phyloP scores from a whole-genome alignment of 2,797 vertebrate genomes.

The Apogon talboti region DNA sequence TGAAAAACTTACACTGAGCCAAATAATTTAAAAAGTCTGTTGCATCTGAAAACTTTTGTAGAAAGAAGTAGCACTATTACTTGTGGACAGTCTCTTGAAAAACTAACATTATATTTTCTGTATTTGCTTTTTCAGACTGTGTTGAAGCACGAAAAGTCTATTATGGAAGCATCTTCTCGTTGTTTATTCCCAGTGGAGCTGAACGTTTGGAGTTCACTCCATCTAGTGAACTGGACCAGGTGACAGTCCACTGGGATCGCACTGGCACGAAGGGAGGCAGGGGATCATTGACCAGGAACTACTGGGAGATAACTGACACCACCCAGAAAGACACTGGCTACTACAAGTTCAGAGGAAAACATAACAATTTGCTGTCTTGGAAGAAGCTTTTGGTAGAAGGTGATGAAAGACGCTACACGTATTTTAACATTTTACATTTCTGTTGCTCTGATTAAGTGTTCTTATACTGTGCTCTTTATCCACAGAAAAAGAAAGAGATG shows the following conservation, averaged over 20 bases:
- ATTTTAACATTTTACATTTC: background rate
- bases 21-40: too few species aligned
- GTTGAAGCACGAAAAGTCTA: fast-evolving
- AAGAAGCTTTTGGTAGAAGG: constrained; percentile 35
- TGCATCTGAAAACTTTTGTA: too few species aligned
- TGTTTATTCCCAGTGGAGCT: fast-evolving
- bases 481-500: background rate
- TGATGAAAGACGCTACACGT: constrained; percentile 14
- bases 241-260: constrained; percentile 45
- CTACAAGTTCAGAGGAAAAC: constrained; percentile 47
- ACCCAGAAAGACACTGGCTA: constrained; percentile 50
- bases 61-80: too few species aligned
- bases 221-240: fast-evolving
- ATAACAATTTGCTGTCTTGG: constrained; percentile 8
- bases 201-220: constrained; percentile 47
- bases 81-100: background rate
- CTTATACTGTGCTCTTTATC: constrained; percentile 4
- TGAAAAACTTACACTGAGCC: constrained; percentile 19
- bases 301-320: background rate
- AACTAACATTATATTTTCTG: background rate
- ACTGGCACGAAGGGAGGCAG: background rate
- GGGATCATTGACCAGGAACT: fast-evolving
- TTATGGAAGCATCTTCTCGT: fast-evolving
- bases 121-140: constrained; percentile 53
- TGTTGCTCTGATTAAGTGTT: constrained; percentile 19